Percentiles rank a stretch among this genome's conserved stretches.
These are phyloP conservation scores for Drosophila vallismaia DNA, from an alignment of 2,888 invertebrate species.

Conservation along the genomic window DNA sequence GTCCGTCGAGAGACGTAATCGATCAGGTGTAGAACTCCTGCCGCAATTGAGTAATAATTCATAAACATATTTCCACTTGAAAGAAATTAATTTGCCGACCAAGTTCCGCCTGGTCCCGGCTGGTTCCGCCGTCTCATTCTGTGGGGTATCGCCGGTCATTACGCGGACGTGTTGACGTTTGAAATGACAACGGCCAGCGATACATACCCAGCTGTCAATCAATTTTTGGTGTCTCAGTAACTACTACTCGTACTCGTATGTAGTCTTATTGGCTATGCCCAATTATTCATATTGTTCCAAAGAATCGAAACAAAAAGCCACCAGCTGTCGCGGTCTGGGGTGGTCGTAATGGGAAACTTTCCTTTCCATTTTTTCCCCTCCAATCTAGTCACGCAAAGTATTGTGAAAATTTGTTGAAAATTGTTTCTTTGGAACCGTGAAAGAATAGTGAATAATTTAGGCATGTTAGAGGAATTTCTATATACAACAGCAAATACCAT, in stretches of 20 bases:
- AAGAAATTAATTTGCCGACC: constrained; percentile 69
- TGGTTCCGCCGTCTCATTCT: background rate
- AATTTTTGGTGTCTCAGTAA: constrained; percentile 61
- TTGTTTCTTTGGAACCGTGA: constrained; percentile 10
- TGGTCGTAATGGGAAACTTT: constrained; percentile 44
- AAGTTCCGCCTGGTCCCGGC: constrained; percentile 14
- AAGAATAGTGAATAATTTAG: constrained; percentile 26
- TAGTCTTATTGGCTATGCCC: constrained; percentile 63
- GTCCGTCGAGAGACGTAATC: constrained; percentile 54
- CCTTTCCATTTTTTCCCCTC: constrained; percentile 33
- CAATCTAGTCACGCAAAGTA: constrained; percentile 54
- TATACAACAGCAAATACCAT: background rate
- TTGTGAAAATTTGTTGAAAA: constrained; percentile 43
- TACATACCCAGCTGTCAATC: constrained; percentile 65
- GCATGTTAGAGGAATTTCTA: background rate
- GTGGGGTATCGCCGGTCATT: constrained; percentile 52
- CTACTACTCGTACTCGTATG: constrained; percentile 8
- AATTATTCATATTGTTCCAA: constrained; percentile 77
- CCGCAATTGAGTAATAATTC: constrained; percentile 77
- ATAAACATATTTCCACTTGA: constrained; percentile 75
- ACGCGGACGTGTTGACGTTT: constrained; percentile 74
- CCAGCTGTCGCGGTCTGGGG: constrained; percentile 59
- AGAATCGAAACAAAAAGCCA: constrained; percentile 50
- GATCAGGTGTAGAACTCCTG: constrained; percentile 66
- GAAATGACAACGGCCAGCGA: constrained; percentile 59